phyloP scores from a whole-genome alignment of 2,888 invertebrate genomes.

The Junonia oenone region DNA sequence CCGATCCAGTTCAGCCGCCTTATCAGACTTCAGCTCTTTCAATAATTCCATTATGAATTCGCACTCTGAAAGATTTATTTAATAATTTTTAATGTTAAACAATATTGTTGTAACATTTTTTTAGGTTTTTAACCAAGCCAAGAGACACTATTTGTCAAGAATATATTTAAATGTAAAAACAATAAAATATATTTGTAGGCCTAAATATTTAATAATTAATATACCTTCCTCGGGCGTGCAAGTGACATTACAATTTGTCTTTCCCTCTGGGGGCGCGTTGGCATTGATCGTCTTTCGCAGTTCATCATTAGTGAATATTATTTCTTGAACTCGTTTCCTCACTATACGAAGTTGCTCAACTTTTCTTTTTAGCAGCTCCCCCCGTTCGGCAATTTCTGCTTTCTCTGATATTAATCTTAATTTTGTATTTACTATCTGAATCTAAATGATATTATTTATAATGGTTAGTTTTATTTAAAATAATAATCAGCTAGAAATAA shows the following conservation, averaged over 20 bases:
- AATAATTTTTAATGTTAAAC: constrained; percentile 6
- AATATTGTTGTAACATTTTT: background rate
- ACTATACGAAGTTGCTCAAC: constrained; percentile 46
- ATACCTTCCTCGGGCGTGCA: constrained; percentile 46
- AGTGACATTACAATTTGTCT: constrained; percentile 34
- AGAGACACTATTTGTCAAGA: background rate
- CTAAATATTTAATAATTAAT: too few species aligned
- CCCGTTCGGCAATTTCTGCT: constrained; percentile 50
- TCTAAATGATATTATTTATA: constrained; percentile 36
- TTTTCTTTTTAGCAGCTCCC: constrained; percentile 43
- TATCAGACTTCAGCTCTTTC: constrained; percentile 49
- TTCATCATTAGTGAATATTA: constrained; percentile 48
- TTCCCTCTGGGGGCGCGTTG: constrained; percentile 38
- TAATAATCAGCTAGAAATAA: background rate
- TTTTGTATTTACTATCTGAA: constrained; percentile 60
- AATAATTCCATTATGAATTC: constrained; percentile 52
- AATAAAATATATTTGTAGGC: background rate
- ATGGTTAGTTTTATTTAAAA: background rate
- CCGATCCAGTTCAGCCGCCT: constrained; percentile 36
- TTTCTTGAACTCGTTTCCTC: constrained; percentile 48
- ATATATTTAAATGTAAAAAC: background rate
- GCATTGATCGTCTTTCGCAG: constrained; percentile 39
- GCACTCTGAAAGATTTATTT: constrained; percentile 44
- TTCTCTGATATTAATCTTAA: constrained; percentile 54
- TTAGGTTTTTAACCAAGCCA: background rate